Base-by-base conservation (phyloP, 2,797 vertebrate genomes). In the Ctenopoma kingsleyae region DNA sequence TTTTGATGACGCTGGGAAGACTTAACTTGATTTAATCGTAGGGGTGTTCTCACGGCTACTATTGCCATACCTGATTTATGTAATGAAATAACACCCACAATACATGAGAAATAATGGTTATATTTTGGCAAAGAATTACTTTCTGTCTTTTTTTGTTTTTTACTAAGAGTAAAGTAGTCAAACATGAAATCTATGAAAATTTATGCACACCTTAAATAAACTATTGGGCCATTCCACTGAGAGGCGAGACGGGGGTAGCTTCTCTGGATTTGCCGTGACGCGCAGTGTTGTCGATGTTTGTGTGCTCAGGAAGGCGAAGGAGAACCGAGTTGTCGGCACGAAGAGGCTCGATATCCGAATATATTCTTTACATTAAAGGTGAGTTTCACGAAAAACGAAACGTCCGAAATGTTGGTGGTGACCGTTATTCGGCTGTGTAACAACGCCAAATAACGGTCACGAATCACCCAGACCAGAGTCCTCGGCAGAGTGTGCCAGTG, bases 361-460 rank as follows among this genome's bases (percentile, higher is more conserved):
- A 41, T 2, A 58, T 47, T 17, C 7, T 20, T n/a, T 1, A 13
- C 58, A n/a, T 32, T 11, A 59, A 50, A 50, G 68, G 80, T 85
- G 27, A 71, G 82, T 62, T 46, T 30, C 11, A 20, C 1, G 10
- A 54, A 40, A 15, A 16, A 40, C 1, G 12, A 38, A 2, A 57
- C 0, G 4, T 50, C 6, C 0, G n/a, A n/a, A 40, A 43, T 30
- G 5, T 1, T 0, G 19, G 0, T 17, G 4, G 38, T 40, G 13
- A 6, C 16, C 6, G 1, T 4, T 6, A 2, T 3, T 5, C 8
- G 17, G 27, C 40, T 9, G 61, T 63, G 66, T 8, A 50, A 59
- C 61, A 3, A 2, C 40, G 66, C 30, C 41, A 30, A 59, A 76
- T 91, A 92, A 87, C 89, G 89, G 91, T 90, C 87, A 90, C 84